Evolutionary conservation across 2,113 vertebrate genomes (phyloP), one percentile per base, ranked within the genome.

Genomic region (Dipodomys merriami): DNA sequence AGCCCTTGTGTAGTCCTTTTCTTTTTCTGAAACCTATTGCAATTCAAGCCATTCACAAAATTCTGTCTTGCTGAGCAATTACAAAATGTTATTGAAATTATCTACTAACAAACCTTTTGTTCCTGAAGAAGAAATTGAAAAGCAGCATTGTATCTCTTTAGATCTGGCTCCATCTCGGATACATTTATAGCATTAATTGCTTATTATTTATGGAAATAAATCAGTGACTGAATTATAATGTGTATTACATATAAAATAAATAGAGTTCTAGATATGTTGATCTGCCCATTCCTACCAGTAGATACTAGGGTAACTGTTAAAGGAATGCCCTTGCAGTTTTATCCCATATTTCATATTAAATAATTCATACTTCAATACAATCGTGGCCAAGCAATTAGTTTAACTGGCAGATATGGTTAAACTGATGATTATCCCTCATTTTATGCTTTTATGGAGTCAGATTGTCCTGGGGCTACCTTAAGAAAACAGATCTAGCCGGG

Each of bases 211-310:
- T 76, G 27, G 57, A 6, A 84, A 80, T 20, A 19, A 91, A 60
- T 69, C 49, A 49, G 49, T 49, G 39, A 57, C 30, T 91, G 67
- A 60, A 23, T 35, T 65, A 95, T 64, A 94, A 30, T 90, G 27
- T 12, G 77, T 86, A 67, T 64, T 89, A 33, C 65, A 62, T 60
- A 15, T 71, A 30, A 6, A 84, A 83, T 27, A 23, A 83, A 79
- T 27, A 29, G 69, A 18, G 20, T 80, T 76, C 35, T 86, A 49
- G 49, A 49, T 2, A 49, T 11, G 49, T 49, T 49, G 10, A 49
- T 49, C 49, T 49, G 49, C 49, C 49, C 49, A 49, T 49, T 49
- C 49, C 49, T 49, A 49, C 49, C 49, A 49, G 12, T 49, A 49
- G 39, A 49, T 49, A 49, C 49, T 49, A 49, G 8, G 49, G 49